Evolutionary conservation across 30 jellyfish, hydroid and myxozoan species (phyloP).

Genomic region (Aurelia sp.): DNA sequence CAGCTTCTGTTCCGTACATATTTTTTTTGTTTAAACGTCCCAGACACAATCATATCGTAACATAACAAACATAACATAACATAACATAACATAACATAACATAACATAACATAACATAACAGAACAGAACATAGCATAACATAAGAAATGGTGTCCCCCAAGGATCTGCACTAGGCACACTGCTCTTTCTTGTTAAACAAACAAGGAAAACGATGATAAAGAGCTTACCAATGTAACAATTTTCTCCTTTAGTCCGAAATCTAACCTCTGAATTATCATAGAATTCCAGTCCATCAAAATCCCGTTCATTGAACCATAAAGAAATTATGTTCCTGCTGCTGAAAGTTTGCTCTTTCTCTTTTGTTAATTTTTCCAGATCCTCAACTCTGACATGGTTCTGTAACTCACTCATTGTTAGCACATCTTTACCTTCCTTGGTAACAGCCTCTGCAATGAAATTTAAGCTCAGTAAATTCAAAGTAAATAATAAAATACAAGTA

Average conservation of each 20-base stretch:
- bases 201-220: not conserved
- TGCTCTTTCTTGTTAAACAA: not conserved
- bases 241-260: conserved; percentile 82
- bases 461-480: no score
- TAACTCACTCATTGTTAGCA: conserved; percentile 24
- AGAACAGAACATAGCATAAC: no score
- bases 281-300: conserved; percentile 81
- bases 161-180: not conserved
- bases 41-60: no score
- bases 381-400: conserved; percentile 18
- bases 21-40: no score
- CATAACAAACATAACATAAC: no score
- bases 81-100: no score
- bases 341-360: conserved; percentile 49
- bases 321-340: conserved; percentile 29
- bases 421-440: conserved; percentile 84
- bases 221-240: conserved; percentile 51
- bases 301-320: conserved; percentile 88
- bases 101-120: no score
- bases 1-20: no score
- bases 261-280: conserved; percentile 69
- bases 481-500: no score
- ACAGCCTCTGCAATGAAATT: conserved; percentile 50
- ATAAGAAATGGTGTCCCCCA: no score
- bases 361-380: conserved; percentile 33